Evolutionary conservation across 2,113 vertebrate species (phyloP), one percentile per base, ranked within the genome.

Genomic region (Gracilinanus agilis): DNA sequence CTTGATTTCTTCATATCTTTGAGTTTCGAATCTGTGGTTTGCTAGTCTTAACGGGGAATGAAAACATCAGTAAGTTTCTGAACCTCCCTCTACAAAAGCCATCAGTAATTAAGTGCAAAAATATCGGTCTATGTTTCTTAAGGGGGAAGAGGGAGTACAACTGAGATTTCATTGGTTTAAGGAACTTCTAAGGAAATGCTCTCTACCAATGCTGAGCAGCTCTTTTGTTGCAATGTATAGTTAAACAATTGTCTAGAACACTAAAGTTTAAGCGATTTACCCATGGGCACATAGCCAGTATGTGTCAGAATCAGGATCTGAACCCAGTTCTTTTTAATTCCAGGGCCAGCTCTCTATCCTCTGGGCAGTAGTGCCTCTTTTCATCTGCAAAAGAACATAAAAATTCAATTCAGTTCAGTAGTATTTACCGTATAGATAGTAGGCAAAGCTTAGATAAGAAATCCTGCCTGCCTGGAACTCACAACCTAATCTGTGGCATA

Each of bases 41-140:
- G n/a, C n/a, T n/a, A 23, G 23, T 54, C 29, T 83, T 54, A 40
- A 75, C 16, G 67, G 55, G 55, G 23, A 75, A 83, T 83, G 16
- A 90, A 94, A 12, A 10, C 27, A 91, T 55, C 88, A 89, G 27
- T 91, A 90, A 58, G 61, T 90, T 97, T 93, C 92, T 88, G 44
- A 95, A 88, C 61, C 49, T 83, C 89, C 89, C 90, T 95, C 94
- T 95, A 27, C 91, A 88, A 90, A 40, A n/a, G 24, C 53, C 75
- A 49, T 25, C 94, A 40, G 92, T 0, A 0, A 55, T 3, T 40
- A 34, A 49, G 61, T 91, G 55, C 89, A 90, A 83, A 89, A 88
- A n/a, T 83, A 21, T 83, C 7, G 8, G 67, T 44, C 10, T 56
- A 3, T 91, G 12, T 94, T 92, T 94, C 89, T 58, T 54, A 54